Evolutionary conservation across 1,140 invertebrate genomes (phyloP).

Genomic region (Drosophila nasuta): DNA sequence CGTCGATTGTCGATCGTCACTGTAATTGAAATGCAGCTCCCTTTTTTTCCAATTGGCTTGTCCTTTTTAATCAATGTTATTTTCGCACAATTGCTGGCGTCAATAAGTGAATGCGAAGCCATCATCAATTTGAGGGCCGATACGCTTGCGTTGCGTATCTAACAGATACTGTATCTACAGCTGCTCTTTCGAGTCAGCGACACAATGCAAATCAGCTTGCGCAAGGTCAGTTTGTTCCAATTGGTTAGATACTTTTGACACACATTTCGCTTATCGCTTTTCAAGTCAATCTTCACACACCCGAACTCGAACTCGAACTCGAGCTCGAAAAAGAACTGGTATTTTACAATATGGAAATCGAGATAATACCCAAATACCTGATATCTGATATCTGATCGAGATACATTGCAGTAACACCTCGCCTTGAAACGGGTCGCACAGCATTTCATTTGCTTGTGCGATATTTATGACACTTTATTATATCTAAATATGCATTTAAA

Average conservation of each 20-base stretch:
- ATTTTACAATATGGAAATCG: conserved; percentile 32
- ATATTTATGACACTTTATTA: conserved; percentile 14
- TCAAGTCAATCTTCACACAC: conserved; percentile 1
- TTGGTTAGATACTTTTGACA: conserved; percentile 54
- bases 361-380: neutral
- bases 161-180: conserved; percentile 21
- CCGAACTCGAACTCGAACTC: neutral
- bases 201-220: conserved; percentile 61
- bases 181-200: neutral
- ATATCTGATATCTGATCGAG: conserved; percentile 10
- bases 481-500: conserved; percentile 5
- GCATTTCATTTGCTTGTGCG: conserved; percentile 4
- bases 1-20: conserved; percentile 19
- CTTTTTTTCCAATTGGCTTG: conserved; percentile 20
- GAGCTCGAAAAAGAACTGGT: conserved; percentile 22
- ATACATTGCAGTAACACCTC: conserved; percentile 8
- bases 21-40: conserved; percentile 62
- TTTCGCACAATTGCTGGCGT: conserved; percentile 31
- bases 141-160: too few relatives aligned
- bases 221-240: conserved; percentile 65
- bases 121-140: conserved; percentile 13
- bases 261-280: conserved; percentile 28
- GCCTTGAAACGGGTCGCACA: conserved; percentile 16
- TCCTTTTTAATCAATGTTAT: conserved; percentile 58
- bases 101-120: conserved; percentile 14